phyloP scores from a whole-genome alignment of 1,140 invertebrate genomes.

The Atta colombica region DNA sequence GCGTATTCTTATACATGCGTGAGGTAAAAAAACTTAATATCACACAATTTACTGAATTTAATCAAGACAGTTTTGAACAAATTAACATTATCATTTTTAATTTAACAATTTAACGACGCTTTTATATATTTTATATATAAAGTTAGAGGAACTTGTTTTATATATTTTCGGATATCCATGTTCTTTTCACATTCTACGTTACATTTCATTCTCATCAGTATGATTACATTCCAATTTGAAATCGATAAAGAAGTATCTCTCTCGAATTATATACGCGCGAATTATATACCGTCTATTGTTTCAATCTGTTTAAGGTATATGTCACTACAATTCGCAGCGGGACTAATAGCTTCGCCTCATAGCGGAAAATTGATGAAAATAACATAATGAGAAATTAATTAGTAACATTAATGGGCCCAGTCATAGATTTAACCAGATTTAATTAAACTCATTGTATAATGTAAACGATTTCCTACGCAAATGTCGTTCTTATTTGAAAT shows the following conservation, averaged over 20 bases:
- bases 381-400: conserved; percentile 70
- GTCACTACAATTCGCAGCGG: conserved; percentile 48
- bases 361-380: conserved; percentile 68
- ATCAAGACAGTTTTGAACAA: conserved; percentile 14
- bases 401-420: conserved; percentile 30
- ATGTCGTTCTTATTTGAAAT: conserved; percentile 47
- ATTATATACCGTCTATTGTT: conserved; percentile 19
- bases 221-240: conserved; percentile 12
- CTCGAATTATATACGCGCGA: neutral
- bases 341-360: conserved; percentile 39
- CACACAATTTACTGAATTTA: conserved; percentile 33
- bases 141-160: neutral
- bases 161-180: neutral
- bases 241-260: conserved; percentile 4
- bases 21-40: neutral
- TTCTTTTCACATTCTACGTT: neutral
- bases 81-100: conserved; percentile 44
- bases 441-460: conserved; percentile 67
- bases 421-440: conserved; percentile 51
- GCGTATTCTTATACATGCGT: conserved; percentile 3
- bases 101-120: neutral
- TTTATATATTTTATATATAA: conserved; percentile 20
- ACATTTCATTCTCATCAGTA: neutral
- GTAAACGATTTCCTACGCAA: conserved; percentile 66
- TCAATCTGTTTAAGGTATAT: neutral